Evolutionary conservation across 2,113 vertebrate genomes (phyloP).

Genomic region (Cyphomyrus discorhynchus): DNA sequence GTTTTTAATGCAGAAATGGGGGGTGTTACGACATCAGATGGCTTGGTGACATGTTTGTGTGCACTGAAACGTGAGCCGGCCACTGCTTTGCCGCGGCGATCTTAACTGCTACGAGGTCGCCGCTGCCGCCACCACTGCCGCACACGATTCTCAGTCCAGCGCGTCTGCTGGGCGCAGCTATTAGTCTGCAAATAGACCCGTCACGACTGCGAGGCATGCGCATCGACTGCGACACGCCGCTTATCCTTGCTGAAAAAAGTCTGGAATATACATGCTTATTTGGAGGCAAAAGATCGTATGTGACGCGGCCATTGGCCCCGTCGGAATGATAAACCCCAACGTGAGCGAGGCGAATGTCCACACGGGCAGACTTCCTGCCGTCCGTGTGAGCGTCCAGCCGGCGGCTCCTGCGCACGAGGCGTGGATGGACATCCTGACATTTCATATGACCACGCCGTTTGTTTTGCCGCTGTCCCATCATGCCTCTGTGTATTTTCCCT

Average conservation of each 20-base stretch:
- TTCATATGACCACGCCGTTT: background rate
- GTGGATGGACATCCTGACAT: background rate
- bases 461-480: background rate
- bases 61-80: conserved; percentile 8
- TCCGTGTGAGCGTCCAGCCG: background rate
- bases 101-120: background rate
- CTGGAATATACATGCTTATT: background rate
- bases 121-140: background rate
- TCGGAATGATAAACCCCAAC: conserved; percentile 11
- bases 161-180: conserved; percentile 1
- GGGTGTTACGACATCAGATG: conserved; percentile 20
- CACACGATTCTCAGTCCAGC: background rate
- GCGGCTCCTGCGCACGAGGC: background rate
- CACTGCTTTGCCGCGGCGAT: conserved; percentile 10
- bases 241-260: conserved; percentile 1
- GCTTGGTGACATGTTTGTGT: conserved; percentile 4
- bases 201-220: background rate
- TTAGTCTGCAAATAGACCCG: background rate
- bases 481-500: background rate
- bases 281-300: background rate
- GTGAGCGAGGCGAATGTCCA: background rate
- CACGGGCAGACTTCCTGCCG: background rate
- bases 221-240: background rate
- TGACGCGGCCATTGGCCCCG: background rate
- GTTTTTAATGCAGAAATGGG: background rate